Evolutionary conservation across 2,113 vertebrate genomes (phyloP), one percentile per base, ranked within the genome.

Genomic region (Myanophis thanlyinensis): DNA sequence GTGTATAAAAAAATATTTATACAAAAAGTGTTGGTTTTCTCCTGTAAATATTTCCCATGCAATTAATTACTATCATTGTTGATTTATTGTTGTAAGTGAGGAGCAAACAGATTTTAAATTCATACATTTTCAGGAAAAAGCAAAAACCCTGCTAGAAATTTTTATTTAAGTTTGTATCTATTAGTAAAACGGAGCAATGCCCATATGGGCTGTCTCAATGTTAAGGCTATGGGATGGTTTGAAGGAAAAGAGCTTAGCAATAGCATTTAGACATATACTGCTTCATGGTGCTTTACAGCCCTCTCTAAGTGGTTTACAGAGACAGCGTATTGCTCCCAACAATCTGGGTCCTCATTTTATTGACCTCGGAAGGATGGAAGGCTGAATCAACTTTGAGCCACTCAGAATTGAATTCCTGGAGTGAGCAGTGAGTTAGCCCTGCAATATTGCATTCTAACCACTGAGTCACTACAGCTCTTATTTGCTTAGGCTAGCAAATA

Each of bases 51-150:
- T 51, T 59, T 47, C 15, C 0, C 54, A 44, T 56, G 18, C 25
- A 80, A 88, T n/a, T 92, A 52, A 87, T 1, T 93, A 4, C 5
- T 47, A 62, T 87, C 47, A 85, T 15, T 88, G 22, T 7, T 54
- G 5, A 88, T 54, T 93, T 90, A 56, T 22, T 30, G 27, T 73
- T 3, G 44, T 27, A 94, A 94, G 13, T 44, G 0, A 53, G 27
- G 88, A 10, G 88, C 91, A 95, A 91, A 59, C 51, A 30, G 91
- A 56, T 11, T 90, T 44, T 91, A 52, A 49, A 62, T 10, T 44
- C 47, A 51, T 51, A 11, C 59, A 44, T 30, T 88, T 92, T 88
- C 44, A 35, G 23, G n/a, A 6, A 6, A 6, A 46, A 15, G 51
- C 18, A 35, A n/a, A 4, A 22, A 30, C 25, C 40, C 67, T 52